Percentiles rank a stretch among this genome's conserved stretches.
Evolutionary conservation across 2,113 vertebrate species (phyloP).

Genomic region (Oreochromis tanganicae): DNA sequence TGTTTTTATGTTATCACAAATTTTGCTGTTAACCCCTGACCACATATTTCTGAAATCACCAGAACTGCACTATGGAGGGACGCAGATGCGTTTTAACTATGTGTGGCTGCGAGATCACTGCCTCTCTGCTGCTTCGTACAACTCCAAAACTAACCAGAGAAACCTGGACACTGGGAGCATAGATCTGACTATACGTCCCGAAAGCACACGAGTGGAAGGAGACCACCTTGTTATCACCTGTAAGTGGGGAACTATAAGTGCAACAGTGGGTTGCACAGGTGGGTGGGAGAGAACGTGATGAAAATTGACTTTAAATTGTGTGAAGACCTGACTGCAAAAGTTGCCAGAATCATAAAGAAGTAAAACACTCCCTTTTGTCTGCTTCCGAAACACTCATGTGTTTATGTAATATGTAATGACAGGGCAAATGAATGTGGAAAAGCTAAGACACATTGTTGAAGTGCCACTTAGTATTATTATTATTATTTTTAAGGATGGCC

Average conservation of each 20-base stretch:
- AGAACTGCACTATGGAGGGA: slow-evolving; percentile 75
- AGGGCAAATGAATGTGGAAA: neutral
- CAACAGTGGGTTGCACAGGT: neutral
- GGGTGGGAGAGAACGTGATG: neutral
- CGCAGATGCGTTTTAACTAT: slow-evolving; percentile 80
- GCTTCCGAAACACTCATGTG: neutral
- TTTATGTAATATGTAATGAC: neutral
- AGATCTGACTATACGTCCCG: slow-evolving; percentile 81
- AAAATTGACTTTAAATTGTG: neutral
- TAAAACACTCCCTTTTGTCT: neutral
- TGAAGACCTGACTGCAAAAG: neutral
- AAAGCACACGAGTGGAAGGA: slow-evolving; percentile 67
- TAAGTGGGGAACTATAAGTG: slow-evolving; percentile 57
- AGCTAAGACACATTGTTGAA: neutral
- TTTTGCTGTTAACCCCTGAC: neutral
- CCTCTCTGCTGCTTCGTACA: slow-evolving; percentile 82
- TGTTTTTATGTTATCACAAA: neutral
- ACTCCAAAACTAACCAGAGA: slow-evolving; percentile 82
- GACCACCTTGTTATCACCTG: slow-evolving; percentile 81
- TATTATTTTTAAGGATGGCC: neutral
- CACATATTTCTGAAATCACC: neutral
- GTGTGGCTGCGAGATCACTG: slow-evolving; percentile 94
- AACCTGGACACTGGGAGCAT: slow-evolving; percentile 84
- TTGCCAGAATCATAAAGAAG: neutral
- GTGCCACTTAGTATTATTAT: neutral